A percentile compares a stretch with the other conserved stretches of the same genome.
phyloP scores from a whole-genome alignment of 1,140 invertebrate genomes.

The Cephus cinctus region DNA sequence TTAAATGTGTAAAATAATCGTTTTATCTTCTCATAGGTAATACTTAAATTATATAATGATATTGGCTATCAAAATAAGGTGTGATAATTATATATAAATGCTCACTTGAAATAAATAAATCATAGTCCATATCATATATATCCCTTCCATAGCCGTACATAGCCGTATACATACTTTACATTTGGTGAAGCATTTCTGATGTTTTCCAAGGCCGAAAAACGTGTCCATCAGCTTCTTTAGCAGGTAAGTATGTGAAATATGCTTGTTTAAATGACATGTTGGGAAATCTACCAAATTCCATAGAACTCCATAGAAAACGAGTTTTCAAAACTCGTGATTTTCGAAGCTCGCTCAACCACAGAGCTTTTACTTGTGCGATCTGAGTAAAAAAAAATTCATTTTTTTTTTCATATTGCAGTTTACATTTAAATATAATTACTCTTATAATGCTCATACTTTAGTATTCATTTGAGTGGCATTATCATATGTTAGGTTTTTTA shows the following conservation, averaged over 20 bases:
- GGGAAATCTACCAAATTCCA: slow-evolving; percentile 40
- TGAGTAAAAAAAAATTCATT: slow-evolving; percentile 14
- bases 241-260: slow-evolving; percentile 44
- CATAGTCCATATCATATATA: too few relatives aligned
- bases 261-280: slow-evolving; percentile 35
- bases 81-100: too few relatives aligned
- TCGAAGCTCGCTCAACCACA: slow-evolving; percentile 32
- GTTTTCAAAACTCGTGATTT: slow-evolving; percentile 30
- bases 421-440: not conserved
- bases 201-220: slow-evolving; percentile 24
- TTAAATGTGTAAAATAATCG: too few relatives aligned
- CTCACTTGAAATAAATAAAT: too few relatives aligned
- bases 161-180: too few relatives aligned
- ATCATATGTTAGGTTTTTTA: slow-evolving; percentile 22
- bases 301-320: slow-evolving; percentile 31
- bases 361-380: slow-evolving; percentile 27
- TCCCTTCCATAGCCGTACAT: too few relatives aligned
- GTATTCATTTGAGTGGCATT: slow-evolving; percentile 19
- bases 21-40: too few relatives aligned
- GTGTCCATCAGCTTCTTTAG: slow-evolving; percentile 34
- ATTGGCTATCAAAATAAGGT: too few relatives aligned
- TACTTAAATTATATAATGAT: too few relatives aligned
- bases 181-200: too few relatives aligned
- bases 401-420: not conserved
- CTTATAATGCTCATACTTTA: slow-evolving; percentile 18